Conservation (phyloP, 2,888 invertebrate species). For the Nomada ferruginata region DNA sequence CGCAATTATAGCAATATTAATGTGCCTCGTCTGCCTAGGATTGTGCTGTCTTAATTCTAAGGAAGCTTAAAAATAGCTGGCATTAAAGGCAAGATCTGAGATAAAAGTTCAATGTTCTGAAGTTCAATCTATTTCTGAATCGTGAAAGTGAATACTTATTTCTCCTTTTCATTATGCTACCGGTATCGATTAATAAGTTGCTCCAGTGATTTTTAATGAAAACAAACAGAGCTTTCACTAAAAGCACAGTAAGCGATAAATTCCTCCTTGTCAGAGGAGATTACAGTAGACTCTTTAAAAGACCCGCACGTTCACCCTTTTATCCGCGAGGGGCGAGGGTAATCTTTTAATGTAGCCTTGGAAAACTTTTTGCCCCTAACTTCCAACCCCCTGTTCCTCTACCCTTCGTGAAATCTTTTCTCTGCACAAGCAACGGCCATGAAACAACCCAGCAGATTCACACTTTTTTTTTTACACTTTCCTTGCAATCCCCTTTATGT, state of each 20-base stretch:
- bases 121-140: too few species aligned
- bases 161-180: too few species aligned
- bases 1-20: slow-evolving; percentile 68
- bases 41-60: slow-evolving; percentile 2
- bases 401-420: slow-evolving; percentile 26
- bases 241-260: slow-evolving; percentile 11
- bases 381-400: slow-evolving; percentile 18
- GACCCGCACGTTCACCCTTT: slow-evolving; percentile 57
- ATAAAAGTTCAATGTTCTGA: too few species aligned
- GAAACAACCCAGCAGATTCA: slow-evolving; percentile 44
- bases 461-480: neutral
- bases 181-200: too few species aligned
- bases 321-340: slow-evolving; percentile 54
- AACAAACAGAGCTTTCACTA: neutral
- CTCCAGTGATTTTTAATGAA: neutral
- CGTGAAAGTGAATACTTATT: too few species aligned
- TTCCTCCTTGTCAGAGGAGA: slow-evolving; percentile 20
- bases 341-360: slow-evolving; percentile 63
- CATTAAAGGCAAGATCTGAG: too few species aligned
- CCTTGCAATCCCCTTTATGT: slow-evolving; percentile 17
- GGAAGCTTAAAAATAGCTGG: too few species aligned
- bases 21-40: slow-evolving; percentile 57
- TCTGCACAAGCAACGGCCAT: slow-evolving; percentile 17
- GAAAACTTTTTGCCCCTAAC: slow-evolving; percentile 55
- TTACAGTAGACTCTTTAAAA: slow-evolving; percentile 52